phyloP scores from a whole-genome alignment of 2,113 vertebrate species.

The Apodemus speciosus region DNA sequence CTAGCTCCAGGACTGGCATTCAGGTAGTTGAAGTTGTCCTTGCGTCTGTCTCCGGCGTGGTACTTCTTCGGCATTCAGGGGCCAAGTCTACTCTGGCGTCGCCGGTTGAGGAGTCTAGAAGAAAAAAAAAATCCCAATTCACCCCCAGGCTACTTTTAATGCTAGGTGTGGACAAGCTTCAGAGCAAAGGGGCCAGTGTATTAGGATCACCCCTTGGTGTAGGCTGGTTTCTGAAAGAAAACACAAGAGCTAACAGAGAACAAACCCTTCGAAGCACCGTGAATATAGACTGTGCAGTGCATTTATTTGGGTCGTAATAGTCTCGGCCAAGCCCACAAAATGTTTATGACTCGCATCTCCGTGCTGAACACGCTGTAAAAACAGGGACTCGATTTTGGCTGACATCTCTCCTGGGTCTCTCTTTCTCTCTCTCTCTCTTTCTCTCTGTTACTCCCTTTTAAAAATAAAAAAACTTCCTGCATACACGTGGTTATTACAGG shows the following conservation, averaged over 20 bases:
- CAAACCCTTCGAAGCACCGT: not conserved
- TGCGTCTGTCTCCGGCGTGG: not conserved
- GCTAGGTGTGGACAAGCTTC: not conserved
- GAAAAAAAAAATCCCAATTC: not conserved
- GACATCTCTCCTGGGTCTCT: not conserved
- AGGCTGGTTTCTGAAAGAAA: constrained; percentile 13
- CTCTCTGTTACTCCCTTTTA: not conserved
- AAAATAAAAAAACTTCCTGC: not conserved
- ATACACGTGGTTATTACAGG: not conserved
- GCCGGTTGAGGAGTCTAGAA: not conserved
- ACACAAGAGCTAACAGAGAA: constrained; percentile 1
- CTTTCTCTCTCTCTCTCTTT: not conserved
- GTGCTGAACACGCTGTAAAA: constrained; percentile 55
- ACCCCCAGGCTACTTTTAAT: not conserved
- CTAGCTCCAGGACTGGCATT: not conserved
- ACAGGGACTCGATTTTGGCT: constrained; percentile 33
- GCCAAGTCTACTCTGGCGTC: not conserved
- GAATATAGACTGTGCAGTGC: not conserved
- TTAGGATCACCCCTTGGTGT: not conserved
- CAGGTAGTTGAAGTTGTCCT: not conserved
- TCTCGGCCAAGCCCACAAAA: constrained; percentile 75
- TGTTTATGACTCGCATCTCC: constrained; percentile 62
- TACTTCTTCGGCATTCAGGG: not conserved
- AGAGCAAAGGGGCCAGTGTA: not conserved
- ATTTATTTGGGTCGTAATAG: constrained; percentile 70